phyloP scores from a whole-genome alignment of 2,797 vertebrate species.

The Scarus forsteni region DNA sequence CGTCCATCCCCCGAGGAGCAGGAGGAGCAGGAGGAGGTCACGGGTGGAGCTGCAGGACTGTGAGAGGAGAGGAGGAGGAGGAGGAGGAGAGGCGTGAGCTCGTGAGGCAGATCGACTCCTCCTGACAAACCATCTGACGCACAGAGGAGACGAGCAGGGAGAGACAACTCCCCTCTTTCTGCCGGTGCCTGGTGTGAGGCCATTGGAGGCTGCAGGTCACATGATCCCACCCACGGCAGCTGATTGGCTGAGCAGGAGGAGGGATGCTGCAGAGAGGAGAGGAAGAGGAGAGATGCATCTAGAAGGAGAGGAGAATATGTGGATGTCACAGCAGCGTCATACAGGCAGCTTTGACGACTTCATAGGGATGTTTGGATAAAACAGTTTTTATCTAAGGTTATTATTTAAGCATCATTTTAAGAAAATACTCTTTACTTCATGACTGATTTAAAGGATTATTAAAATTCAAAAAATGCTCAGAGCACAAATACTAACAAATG shows the following conservation, averaged over 20 bases:
- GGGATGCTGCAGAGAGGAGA: slow-evolving; percentile 61
- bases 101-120: slow-evolving; percentile 21
- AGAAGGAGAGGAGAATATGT: slow-evolving; percentile 39
- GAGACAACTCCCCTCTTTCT: slow-evolving; percentile 61
- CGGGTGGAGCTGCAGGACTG: neutral
- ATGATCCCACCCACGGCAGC: slow-evolving; percentile 12
- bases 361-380: no score
- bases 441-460: no score
- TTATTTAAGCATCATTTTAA: no score
- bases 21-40: neutral
- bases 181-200: slow-evolving; percentile 51
- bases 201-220: slow-evolving; percentile 54
- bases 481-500: no score
- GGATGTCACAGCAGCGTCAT: slow-evolving; percentile 28
- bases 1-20: slow-evolving; percentile 47
- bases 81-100: slow-evolving; percentile 14
- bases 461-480: no score
- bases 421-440: no score
- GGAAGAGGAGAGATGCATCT: slow-evolving; percentile 59
- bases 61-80: neutral
- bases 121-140: slow-evolving; percentile 45
- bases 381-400: no score
- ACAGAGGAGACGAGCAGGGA: slow-evolving; percentile 20
- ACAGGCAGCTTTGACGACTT: neutral
- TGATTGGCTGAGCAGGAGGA: slow-evolving; percentile 57